Conservation (phyloP, 2,797 vertebrate species). For the Carcharodon carcharias region DNA sequence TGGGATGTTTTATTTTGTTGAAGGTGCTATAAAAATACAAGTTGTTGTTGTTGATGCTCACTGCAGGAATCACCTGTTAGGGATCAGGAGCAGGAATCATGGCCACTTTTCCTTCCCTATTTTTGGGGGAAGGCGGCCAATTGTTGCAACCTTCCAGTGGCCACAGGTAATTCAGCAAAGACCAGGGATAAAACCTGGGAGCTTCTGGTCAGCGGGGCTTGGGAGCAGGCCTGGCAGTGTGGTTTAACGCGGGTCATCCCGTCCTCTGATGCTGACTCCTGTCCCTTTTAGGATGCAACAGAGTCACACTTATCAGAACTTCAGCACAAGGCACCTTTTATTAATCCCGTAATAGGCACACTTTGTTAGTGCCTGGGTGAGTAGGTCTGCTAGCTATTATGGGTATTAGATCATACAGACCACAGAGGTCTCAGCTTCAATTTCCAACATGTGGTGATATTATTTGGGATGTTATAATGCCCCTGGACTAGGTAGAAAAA, state of each 20-base stretch:
- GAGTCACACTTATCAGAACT: neutral
- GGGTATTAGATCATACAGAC: neutral
- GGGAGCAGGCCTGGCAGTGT: neutral
- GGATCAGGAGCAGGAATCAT: neutral
- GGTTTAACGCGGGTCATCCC: neutral
- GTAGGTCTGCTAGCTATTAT: neutral
- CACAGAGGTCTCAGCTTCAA: neutral
- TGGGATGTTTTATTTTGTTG: neutral
- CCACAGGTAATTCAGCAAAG: neutral
- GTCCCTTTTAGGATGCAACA: neutral
- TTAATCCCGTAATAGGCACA: neutral
- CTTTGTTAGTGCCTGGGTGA: neutral
- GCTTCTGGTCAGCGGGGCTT: neutral
- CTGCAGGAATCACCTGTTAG: neutral
- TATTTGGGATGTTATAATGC: neutral
- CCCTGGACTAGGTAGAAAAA: neutral
- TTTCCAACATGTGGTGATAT: neutral
- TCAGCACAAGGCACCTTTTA: neutral
- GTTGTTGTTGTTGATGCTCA: neutral
- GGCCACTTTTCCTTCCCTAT: neutral
- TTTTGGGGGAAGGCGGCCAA: neutral
- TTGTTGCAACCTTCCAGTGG: neutral
- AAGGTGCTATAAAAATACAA: neutral
- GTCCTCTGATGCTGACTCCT: neutral
- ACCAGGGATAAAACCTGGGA: neutral